Evolutionary conservation across 2,797 vertebrate genomes (phyloP).

Genomic region (Varecia variegata): DNA sequence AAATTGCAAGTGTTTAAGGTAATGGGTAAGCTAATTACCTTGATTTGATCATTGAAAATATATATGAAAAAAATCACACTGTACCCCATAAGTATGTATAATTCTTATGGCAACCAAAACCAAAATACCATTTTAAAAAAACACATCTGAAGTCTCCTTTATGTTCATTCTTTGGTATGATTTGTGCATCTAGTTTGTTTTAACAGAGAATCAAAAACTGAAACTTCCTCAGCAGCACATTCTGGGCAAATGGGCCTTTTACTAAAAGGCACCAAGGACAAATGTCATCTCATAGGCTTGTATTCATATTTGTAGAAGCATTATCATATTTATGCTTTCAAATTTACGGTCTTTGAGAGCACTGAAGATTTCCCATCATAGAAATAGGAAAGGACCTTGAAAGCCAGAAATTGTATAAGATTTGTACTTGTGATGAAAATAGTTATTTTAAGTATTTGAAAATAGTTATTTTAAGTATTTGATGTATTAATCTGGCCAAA

Average conservation of each 20-base stretch:
- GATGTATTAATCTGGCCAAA: neutral
- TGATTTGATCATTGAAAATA: neutral
- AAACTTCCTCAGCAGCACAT: neutral
- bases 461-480: slow-evolving; percentile 44
- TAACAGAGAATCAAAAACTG: neutral
- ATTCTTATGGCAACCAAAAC: neutral
- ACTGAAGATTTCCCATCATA: neutral
- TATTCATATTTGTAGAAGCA: neutral
- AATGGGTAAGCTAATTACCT: neutral
- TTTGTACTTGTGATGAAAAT: neutral
- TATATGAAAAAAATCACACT: neutral
- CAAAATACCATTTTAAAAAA: neutral
- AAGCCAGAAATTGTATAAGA: neutral
- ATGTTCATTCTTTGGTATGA: neutral
- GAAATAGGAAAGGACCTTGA: neutral
- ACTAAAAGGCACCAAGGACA: neutral
- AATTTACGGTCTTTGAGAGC: neutral
- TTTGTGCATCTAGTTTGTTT: neutral
- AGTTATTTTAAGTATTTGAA: slow-evolving; percentile 35
- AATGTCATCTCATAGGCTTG: neutral
- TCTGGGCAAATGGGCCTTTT: neutral
- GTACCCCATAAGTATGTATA: neutral
- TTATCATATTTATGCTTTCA: neutral
- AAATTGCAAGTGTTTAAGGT: neutral
- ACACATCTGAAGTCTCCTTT: neutral